Percentiles rank a stretch among this genome's conserved stretches.
Conservation (phyloP, 2,888 invertebrate genomes). For the Schizaphis graminum region DNA sequence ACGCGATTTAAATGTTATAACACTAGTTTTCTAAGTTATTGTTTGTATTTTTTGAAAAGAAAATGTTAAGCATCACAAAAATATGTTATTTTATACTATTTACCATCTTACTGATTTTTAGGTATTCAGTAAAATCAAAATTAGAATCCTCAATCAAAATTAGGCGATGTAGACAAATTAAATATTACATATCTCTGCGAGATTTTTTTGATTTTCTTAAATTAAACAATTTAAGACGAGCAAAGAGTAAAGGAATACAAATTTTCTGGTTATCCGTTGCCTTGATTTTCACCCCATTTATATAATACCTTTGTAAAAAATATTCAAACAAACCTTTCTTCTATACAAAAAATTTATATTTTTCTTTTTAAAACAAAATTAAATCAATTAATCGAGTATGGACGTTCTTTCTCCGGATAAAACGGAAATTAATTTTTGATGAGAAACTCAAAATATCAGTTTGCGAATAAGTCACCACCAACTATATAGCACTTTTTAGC, state of each 20-base stretch:
- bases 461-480: not conserved
- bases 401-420: not conserved
- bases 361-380: not conserved
- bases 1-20: not conserved
- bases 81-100: not conserved
- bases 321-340: not conserved
- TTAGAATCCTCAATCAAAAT: not conserved
- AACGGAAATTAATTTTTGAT: conserved; percentile 45
- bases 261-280: not conserved
- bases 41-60: not conserved
- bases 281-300: not conserved
- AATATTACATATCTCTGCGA: not conserved
- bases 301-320: not conserved
- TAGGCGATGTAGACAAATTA: not conserved
- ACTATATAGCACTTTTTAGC: not conserved
- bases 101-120: not conserved
- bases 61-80: not conserved
- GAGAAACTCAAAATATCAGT: not conserved
- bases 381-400: not conserved
- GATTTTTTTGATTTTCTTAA: not conserved
- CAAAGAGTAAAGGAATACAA: not conserved
- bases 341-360: not conserved
- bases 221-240: not conserved
- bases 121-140: not conserved
- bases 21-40: not conserved